Percentiles rank a stretch among this genome's conserved stretches.
phyloP scores from a whole-genome alignment of 2,888 invertebrate genomes.

The Cheiracanthium punctorium region DNA sequence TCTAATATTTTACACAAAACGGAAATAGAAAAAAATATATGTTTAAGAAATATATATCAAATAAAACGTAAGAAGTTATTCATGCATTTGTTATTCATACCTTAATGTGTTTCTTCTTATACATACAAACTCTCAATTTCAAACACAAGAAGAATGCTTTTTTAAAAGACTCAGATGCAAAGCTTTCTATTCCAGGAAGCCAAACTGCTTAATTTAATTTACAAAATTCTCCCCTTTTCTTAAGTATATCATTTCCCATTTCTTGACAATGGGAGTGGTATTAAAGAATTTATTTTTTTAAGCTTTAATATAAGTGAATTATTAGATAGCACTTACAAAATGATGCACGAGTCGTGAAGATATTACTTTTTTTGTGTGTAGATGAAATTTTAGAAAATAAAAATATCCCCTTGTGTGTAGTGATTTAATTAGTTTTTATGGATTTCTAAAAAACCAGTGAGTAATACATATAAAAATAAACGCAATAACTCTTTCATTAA shows the following conservation, averaged over 20 bases:
- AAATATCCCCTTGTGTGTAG: too few species aligned
- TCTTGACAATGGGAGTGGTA: not conserved
- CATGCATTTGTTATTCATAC: not conserved
- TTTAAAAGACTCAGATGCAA: not conserved
- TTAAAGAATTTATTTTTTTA: not conserved
- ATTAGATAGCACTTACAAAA: not conserved
- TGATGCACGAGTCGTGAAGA: too few species aligned
- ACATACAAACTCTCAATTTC: not conserved
- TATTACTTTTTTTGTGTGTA: too few species aligned
- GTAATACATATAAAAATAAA: too few species aligned
- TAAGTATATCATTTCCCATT: not conserved
- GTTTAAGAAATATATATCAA: too few species aligned
- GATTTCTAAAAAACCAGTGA: too few species aligned
- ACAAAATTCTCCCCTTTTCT: not conserved
- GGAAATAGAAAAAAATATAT: too few species aligned
- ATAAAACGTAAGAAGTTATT: too few species aligned
- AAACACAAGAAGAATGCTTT: not conserved
- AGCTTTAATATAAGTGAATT: not conserved
- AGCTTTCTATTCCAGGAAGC: not conserved
- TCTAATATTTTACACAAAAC: too few species aligned
- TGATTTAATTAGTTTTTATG: too few species aligned
- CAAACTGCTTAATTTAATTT: not conserved
- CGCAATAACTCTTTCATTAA: too few species aligned
- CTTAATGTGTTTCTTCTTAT: not conserved
- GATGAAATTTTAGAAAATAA: too few species aligned